Percentiles rank a stretch among this genome's conserved stretches.
Conservation (phyloP, 1,140 invertebrate genomes). For the Pseudomyrmex pallidus region DNA sequence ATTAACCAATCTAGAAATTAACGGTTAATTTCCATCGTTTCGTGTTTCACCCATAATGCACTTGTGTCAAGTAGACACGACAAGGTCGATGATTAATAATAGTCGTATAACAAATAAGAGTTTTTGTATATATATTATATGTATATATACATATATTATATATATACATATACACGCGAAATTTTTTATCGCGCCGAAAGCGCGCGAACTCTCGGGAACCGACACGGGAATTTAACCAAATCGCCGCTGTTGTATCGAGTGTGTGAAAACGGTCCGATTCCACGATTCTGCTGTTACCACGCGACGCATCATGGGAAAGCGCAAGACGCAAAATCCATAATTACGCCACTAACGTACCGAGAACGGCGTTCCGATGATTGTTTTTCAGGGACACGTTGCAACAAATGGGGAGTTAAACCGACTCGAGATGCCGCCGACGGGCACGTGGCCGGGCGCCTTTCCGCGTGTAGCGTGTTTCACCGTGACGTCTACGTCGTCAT, state of each 20-base stretch:
- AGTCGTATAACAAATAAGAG: background rate
- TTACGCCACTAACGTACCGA: slow-evolving; percentile 43
- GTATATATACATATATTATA: too few relatives aligned
- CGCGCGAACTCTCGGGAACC: background rate
- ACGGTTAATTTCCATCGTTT: slow-evolving; percentile 78
- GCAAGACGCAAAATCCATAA: slow-evolving; percentile 76
- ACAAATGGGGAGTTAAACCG: slow-evolving; percentile 57
- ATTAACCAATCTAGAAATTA: slow-evolving; percentile 77
- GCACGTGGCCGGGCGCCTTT: slow-evolving; percentile 49
- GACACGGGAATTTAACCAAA: background rate
- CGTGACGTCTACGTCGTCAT: slow-evolving; percentile 64
- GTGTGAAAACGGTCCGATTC: slow-evolving; percentile 63
- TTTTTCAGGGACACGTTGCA: background rate
- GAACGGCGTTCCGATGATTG: slow-evolving; percentile 13
- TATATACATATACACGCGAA: too few relatives aligned
- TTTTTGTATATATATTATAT: too few relatives aligned
- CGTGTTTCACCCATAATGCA: slow-evolving; percentile 77
- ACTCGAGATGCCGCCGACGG: background rate
- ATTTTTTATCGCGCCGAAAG: background rate
- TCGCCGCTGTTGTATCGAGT: slow-evolving; percentile 25
- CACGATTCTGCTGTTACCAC: slow-evolving; percentile 62
- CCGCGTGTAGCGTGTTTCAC: slow-evolving; percentile 28
- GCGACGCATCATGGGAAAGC: slow-evolving; percentile 71
- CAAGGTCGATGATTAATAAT: background rate
- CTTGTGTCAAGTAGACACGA: slow-evolving; percentile 33